Conservation (phyloP, 1,140 invertebrate species). For the Diploscapter pachys region DNA sequence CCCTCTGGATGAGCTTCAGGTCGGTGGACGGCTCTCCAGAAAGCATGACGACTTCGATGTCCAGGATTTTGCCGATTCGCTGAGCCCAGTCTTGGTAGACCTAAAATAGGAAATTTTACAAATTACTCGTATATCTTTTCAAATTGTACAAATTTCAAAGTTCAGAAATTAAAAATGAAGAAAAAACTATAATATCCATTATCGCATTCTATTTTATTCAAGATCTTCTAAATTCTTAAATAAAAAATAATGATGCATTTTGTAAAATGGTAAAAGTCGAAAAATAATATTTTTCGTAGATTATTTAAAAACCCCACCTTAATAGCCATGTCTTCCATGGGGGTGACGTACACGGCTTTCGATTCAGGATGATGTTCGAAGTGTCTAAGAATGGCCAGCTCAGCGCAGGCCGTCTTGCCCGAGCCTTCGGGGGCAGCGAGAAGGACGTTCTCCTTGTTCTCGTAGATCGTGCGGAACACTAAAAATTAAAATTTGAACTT, state of each 20-base stretch:
- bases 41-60: constrained; percentile 81
- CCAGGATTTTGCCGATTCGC: constrained; percentile 77
- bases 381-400: constrained; percentile 88
- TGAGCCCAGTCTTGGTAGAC: constrained; percentile 83
- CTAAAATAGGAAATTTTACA: constrained; percentile 41
- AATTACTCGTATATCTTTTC: background rate
- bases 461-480: constrained; percentile 97
- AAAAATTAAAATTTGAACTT: constrained; percentile 33
- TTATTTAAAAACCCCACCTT: constrained; percentile 62
- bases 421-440: constrained; percentile 94
- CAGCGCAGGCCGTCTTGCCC: constrained; percentile 86
- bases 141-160: background rate
- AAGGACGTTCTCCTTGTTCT: constrained; percentile 97
- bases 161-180: background rate
- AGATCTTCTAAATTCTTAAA: too few species aligned
- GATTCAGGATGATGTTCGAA: constrained; percentile 70
- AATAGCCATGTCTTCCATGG: constrained; percentile 85
- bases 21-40: constrained; percentile 97
- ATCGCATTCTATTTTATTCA: too few species aligned
- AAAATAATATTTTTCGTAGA: background rate
- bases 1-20: constrained; percentile 76
- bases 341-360: constrained; percentile 85
- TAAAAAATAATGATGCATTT: too few species aligned
- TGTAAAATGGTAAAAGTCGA: too few species aligned
- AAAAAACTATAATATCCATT: background rate